A percentile compares a stretch with the other conserved stretches of the same genome.
These are phyloP conservation scores for Calephelis virginiensis DNA, from an alignment of 1,140 invertebrate genomes.

Conservation along the genomic window DNA sequence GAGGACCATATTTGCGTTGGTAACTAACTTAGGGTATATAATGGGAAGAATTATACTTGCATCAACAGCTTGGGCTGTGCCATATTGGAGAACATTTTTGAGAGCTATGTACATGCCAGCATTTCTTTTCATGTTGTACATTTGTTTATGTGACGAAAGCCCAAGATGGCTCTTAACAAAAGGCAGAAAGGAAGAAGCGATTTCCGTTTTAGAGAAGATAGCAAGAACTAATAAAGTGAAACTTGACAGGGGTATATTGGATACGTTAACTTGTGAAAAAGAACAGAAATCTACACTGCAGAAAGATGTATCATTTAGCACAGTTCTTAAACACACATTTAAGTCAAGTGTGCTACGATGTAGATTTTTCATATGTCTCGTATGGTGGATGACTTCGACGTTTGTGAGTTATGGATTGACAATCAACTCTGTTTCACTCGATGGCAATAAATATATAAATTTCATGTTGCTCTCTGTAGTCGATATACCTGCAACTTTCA, in stretches of 20 bases:
- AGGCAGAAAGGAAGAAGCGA: slow-evolving; percentile 46
- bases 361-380: slow-evolving; percentile 79
- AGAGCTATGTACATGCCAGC: slow-evolving; percentile 49
- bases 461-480: slow-evolving; percentile 82
- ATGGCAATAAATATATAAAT: slow-evolving; percentile 84
- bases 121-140: slow-evolving; percentile 49
- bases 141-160: slow-evolving; percentile 57
- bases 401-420: slow-evolving; percentile 89
- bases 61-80: slow-evolving; percentile 41
- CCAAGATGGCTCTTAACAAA: slow-evolving; percentile 84
- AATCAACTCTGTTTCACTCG: slow-evolving; percentile 86
- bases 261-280: slow-evolving; percentile 43
- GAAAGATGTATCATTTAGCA: no score
- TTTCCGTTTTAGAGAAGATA: slow-evolving; percentile 44
- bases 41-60: slow-evolving; percentile 39
- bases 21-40: slow-evolving; percentile 32
- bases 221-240: slow-evolving; percentile 48
- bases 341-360: slow-evolving; percentile 42
- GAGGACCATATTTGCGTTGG: slow-evolving; percentile 42
- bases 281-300: slow-evolving; percentile 11
- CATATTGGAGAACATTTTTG: slow-evolving; percentile 54
- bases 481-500: slow-evolving; percentile 83
- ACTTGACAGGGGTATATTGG: slow-evolving; percentile 39
- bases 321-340: slow-evolving; percentile 39
- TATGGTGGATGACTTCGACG: slow-evolving; percentile 85